phyloP scores from a whole-genome alignment of 2,797 vertebrate genomes.

The Chloroceryle amazona region DNA sequence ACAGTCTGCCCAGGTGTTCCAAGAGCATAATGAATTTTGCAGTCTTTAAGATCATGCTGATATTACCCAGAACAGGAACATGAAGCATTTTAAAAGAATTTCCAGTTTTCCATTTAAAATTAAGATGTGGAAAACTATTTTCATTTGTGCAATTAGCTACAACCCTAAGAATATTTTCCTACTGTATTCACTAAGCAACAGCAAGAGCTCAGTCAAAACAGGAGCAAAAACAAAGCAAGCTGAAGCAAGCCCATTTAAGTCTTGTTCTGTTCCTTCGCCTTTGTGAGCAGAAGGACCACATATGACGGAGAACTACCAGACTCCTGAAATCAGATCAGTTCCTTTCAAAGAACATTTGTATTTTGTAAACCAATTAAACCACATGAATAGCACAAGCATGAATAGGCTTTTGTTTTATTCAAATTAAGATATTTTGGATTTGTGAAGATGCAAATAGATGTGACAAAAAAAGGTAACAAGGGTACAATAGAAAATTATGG shows the following conservation, averaged over 20 bases:
- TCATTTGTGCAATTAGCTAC: neutral
- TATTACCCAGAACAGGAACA: neutral
- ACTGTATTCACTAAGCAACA: neutral
- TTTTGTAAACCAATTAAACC: conserved; percentile 64
- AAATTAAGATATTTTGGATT: conserved; percentile 53
- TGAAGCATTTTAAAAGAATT: neutral
- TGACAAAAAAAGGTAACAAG: conserved; percentile 53
- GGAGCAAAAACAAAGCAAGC: conserved; percentile 49
- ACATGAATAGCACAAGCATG: conserved; percentile 16
- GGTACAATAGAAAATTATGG: conserved; percentile 48
- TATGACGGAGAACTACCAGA: neutral
- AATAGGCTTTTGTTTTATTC: conserved; percentile 58
- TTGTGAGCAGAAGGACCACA: neutral
- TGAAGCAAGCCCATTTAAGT: conserved; percentile 58
- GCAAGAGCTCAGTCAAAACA: neutral
- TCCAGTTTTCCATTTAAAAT: neutral
- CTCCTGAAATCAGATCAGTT: conserved; percentile 14
- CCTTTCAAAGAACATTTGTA: conserved; percentile 55
- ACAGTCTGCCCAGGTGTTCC: neutral
- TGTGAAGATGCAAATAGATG: conserved; percentile 51
- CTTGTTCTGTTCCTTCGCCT: neutral
- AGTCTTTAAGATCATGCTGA: neutral
- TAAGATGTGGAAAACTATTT: neutral
- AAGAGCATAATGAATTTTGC: neutral
- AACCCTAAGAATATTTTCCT: conserved; percentile 6